phyloP scores from a whole-genome alignment of 2,888 invertebrate species.

The Hyles lineata region DNA sequence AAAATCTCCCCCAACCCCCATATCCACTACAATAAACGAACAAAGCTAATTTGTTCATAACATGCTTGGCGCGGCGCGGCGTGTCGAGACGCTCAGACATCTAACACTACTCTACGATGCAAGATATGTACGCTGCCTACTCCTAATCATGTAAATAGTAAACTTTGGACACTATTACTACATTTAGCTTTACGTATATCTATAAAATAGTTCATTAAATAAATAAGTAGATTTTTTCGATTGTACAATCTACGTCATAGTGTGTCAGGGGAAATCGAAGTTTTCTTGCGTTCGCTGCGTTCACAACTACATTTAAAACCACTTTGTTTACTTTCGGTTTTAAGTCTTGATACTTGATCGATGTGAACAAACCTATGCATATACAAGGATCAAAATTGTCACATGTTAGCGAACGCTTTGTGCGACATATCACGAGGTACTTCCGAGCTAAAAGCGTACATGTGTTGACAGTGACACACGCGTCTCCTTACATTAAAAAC shows the following conservation, averaged over 20 bases:
- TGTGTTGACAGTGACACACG: conserved; percentile 10
- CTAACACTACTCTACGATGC: conserved; percentile 1
- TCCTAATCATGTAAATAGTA: neutral
- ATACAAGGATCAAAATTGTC: neutral
- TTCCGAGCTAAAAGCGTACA: conserved; percentile 12
- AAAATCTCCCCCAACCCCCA: neutral
- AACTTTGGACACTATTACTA: conserved; percentile 23
- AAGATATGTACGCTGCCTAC: conserved; percentile 18
- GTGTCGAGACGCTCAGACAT: neutral
- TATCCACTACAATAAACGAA: conserved; percentile 12
- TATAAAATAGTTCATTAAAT: conserved; percentile 8
- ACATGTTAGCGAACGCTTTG: conserved; percentile 11
- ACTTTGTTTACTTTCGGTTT: no score
- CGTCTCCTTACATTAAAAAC: neutral
- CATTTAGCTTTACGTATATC: conserved; percentile 21
- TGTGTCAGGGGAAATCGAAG: conserved; percentile 27
- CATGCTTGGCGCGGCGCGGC: neutral
- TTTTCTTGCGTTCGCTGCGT: neutral
- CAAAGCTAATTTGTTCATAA: conserved; percentile 18
- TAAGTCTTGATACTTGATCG: no score
- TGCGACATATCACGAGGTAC: conserved; percentile 17
- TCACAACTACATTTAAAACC: neutral
- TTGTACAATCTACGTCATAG: conserved; percentile 18
- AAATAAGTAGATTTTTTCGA: conserved; percentile 20
- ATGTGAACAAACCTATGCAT: neutral